A percentile compares a stretch with the other conserved stretches of the same genome.
Evolutionary conservation across 2,113 vertebrate genomes (phyloP).

Genomic region (Acanthochromis polyacanthus): DNA sequence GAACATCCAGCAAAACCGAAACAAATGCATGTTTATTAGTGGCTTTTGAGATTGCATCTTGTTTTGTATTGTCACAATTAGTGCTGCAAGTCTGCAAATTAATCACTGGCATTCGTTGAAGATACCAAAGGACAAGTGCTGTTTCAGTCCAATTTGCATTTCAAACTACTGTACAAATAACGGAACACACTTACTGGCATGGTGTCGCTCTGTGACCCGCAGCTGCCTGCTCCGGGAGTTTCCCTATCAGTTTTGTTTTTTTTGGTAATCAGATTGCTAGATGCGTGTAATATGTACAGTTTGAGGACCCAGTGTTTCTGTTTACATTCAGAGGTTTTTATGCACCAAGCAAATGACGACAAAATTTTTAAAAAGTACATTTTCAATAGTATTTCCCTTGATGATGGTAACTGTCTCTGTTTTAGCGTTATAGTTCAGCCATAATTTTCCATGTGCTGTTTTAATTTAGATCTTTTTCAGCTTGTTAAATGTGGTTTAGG

Average conservation of each 20-base stretch:
- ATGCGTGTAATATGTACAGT: not conserved
- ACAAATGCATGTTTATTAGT: not conserved
- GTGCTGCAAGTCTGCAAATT: not conserved
- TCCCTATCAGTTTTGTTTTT: conserved; percentile 20
- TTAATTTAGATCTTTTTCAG: not conserved
- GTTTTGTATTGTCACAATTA: not conserved
- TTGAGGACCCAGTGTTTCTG: not conserved
- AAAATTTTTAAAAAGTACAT: not conserved
- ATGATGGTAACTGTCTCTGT: no score
- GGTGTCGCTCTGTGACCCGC: conserved; percentile 10
- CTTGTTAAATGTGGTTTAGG: conserved; percentile 5
- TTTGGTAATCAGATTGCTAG: not conserved
- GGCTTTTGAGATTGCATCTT: not conserved
- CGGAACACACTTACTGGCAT: conserved; percentile 33
- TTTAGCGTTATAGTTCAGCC: no score
- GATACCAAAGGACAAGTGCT: not conserved
- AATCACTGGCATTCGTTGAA: conserved; percentile 3
- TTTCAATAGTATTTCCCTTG: not conserved
- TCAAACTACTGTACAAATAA: conserved; percentile 12
- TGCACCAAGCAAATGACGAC: not conserved
- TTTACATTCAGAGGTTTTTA: not conserved
- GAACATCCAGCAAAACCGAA: no score
- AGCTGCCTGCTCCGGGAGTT: conserved; percentile 34
- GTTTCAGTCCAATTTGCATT: conserved; percentile 52
- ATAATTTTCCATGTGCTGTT: no score